Percentiles rank a stretch among this genome's conserved stretches.
Conservation (phyloP, 2,888 invertebrate genomes). For the Melanotus villosus region DNA sequence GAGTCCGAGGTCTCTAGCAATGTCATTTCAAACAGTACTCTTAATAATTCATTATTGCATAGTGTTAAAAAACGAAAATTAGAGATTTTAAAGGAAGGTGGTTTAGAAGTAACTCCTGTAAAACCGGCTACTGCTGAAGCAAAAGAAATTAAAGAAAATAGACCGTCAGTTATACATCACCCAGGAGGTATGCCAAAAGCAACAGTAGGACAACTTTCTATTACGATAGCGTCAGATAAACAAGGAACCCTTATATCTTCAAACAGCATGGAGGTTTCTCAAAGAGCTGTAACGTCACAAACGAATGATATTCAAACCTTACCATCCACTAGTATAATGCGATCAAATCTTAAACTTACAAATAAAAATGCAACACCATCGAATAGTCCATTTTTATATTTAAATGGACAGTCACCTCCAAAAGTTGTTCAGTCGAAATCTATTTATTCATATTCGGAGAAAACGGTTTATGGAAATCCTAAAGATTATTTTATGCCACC, state of each 20-base stretch:
- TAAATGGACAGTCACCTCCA: constrained; percentile 66
- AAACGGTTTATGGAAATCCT: constrained; percentile 80
- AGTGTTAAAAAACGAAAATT: constrained; percentile 79
- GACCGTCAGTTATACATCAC: constrained; percentile 64
- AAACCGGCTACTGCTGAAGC: constrained; percentile 25
- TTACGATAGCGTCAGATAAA: constrained; percentile 47
- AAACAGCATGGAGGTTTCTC: constrained; percentile 23
- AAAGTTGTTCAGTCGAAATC: constrained; percentile 77
- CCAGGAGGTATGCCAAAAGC: constrained; percentile 28
- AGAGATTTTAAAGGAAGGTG: constrained; percentile 82
- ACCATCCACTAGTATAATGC: constrained; percentile 19
- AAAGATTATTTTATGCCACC: constrained; percentile 77
- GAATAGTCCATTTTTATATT: constrained; percentile 49
- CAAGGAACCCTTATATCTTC: constrained; percentile 22
- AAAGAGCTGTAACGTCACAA: constrained; percentile 10
- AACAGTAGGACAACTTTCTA: constrained; percentile 49
- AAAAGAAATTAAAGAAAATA: constrained; percentile 55
- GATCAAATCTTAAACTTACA: constrained; percentile 10
- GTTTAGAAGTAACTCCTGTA: constrained; percentile 78
- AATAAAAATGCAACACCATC: constrained; percentile 12
- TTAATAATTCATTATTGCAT: constrained; percentile 62
- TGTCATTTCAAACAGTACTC: constrained; percentile 50
- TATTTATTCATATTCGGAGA: constrained; percentile 76
- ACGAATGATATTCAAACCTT: constrained; percentile 21
- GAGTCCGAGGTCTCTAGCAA: constrained; percentile 64